Percentiles rank a stretch among this genome's conserved stretches.
phyloP scores from a whole-genome alignment of 2,888 invertebrate genomes.

The Troglohyphantes excavatus region DNA sequence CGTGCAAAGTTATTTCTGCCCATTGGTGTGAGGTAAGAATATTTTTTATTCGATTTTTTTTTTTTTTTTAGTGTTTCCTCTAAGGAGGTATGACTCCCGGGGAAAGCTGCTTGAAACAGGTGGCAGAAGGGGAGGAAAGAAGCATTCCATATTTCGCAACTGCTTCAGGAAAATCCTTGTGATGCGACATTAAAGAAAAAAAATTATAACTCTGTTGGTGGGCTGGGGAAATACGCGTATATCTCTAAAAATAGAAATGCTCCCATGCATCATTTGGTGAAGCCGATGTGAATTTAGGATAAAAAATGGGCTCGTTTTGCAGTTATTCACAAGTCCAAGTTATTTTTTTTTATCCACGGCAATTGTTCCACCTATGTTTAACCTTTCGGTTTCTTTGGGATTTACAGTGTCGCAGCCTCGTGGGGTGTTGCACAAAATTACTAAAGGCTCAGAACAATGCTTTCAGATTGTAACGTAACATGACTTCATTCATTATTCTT shows the following conservation, averaged over 20 bases:
- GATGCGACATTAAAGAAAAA: not conserved
- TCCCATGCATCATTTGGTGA: not conserved
- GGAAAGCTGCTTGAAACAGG: constrained; percentile 12
- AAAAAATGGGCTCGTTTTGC: not conserved
- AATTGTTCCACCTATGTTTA: too few species aligned
- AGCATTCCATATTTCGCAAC: constrained; percentile 30
- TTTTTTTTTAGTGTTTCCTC: constrained; percentile 14
- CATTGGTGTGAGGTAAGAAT: constrained; percentile 14
- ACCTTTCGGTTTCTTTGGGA: too few species aligned
- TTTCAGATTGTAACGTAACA: too few species aligned
- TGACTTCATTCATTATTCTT: too few species aligned
- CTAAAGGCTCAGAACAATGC: too few species aligned
- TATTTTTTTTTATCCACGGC: too few species aligned
- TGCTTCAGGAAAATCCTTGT: constrained; percentile 24
- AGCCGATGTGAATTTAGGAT: not conserved
- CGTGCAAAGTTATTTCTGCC: constrained; percentile 52
- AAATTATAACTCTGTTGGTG: not conserved
- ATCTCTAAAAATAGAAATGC: constrained; percentile 32
- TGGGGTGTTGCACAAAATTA: too few species aligned
- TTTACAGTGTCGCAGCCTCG: too few species aligned
- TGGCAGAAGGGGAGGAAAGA: not conserved
- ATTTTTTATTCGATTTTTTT: not conserved
- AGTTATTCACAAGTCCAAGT: too few species aligned
- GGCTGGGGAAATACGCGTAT: not conserved
- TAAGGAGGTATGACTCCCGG: not conserved